Evolutionary conservation across 2,113 vertebrate genomes (phyloP), one percentile per base, ranked within the genome.

Genomic region (Pterophyllum scalare): DNA sequence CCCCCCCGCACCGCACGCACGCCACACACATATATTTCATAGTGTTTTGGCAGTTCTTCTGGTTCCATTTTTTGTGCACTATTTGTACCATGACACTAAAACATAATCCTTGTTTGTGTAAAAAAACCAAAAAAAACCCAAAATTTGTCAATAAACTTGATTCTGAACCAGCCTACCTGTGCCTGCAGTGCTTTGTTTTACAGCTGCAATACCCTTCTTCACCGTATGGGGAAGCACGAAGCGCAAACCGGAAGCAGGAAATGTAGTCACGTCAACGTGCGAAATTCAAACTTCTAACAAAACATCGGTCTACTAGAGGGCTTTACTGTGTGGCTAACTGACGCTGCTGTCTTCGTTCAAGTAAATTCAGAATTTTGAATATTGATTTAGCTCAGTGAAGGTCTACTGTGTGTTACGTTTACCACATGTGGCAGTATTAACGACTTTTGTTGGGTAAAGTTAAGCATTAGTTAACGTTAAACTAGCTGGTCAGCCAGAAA

Each of bases 211-310:
- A 33, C 59, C 24, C 0, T 0, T 5, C 0, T 20, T 54, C 5
- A 2, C 85, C 91, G 72, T 58, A 19, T 17, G 89, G 11, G 14
- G 79, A 26, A 38, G 9, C 67, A 9, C 13, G 19, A 49, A 8
- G 26, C 28, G 26, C 20, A 81, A 82, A 89, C 79, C 88, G 92
- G 94, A 94, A 94, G 65, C 77, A 46, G 91, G 92, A 94, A 91
- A 3, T 85, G 43, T 1, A 4, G 81, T 91, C 86, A 57, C 58
- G 80, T 81, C 78, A 24, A 83, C 77, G 94, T 83, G 87, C 93
- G 87, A 95, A 95, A 95, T 96, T 96, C 94, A 96, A 96, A 96
- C 58, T 87, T 91, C 20, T 9, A 72, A 92, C 87, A 86, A 93
- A 88, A 93, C 91, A 89, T 65, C 28, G 46, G 67, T 19, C 6